Base-by-base conservation (phyloP, 1,140 invertebrate species). In the Achatina immaculata region DNA sequence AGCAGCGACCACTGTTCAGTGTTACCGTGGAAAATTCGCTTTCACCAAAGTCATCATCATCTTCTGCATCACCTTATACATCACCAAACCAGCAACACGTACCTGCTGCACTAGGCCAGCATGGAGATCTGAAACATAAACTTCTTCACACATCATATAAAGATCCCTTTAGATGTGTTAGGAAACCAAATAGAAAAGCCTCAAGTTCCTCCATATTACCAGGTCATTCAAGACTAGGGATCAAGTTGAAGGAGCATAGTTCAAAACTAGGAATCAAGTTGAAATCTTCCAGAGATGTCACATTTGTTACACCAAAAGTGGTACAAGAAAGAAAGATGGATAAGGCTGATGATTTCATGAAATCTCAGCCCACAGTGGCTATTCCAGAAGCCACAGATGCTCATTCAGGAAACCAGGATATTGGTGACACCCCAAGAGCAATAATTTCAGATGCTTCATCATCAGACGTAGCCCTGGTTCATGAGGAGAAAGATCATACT, bases 1-100 rank as follows among this genome's bases (percentile, higher is more conserved):
- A 83, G 21, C 77, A 66, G 21, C 73, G 83, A 58, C 83, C 87
- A 24, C 55, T 89, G 9, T 89, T 89, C 81, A n/a, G n/a, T n/a
- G n/a, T n/a, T n/a, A n/a, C 3, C 42, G 7, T n/a, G 28, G 31
- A 7, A 31, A 14, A 40, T n/a, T 14, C 72, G 7, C 43, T 28
- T 24, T 48, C 31, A 31, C 28, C 48, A 6, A 36, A 21, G 28
- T 74, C 72, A 28, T 31, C 31, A 74, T 48, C 75, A 77, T 7
- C 19, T 21, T 77, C 75, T 40, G 48, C 72, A n/a, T 74, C 28
- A 45, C 40, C 68, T 21, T 6, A 71, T 24, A 14, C 45, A 16
- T 51, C 45, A 51, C 72, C 43, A n/a, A 45, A 51, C 21, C 72
- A 48, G 28, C 7, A 28, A 43, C 71, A 73, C 9, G 21, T n/a